phyloP scores from a whole-genome alignment of 2,797 vertebrate genomes.

The Anableps anableps region DNA sequence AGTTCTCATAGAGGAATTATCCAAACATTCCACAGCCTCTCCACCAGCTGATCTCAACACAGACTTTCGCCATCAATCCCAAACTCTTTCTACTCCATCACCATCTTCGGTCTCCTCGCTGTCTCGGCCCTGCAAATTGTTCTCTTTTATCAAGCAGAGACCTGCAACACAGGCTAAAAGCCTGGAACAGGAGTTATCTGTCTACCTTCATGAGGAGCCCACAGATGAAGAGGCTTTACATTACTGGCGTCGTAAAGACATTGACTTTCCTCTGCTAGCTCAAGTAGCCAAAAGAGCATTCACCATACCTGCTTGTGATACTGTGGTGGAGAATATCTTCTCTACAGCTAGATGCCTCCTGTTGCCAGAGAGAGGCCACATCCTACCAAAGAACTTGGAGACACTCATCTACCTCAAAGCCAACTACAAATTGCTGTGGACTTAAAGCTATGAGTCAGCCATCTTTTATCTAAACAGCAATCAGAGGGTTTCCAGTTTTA shows the following conservation, averaged over 20 bases:
- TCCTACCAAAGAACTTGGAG: slow-evolving; percentile 84
- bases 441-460: slow-evolving; percentile 52
- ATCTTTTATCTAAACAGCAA: slow-evolving; percentile 25
- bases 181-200: slow-evolving; percentile 81
- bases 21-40: slow-evolving; percentile 75
- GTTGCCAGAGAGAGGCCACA: slow-evolving; percentile 68
- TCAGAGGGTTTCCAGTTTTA: slow-evolving; percentile 32
- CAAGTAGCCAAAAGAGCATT: slow-evolving; percentile 84
- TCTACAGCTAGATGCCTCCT: slow-evolving; percentile 68
- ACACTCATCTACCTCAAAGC: slow-evolving; percentile 86
- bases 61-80: slow-evolving; percentile 70
- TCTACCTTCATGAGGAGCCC: slow-evolving; percentile 84
- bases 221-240: slow-evolving; percentile 85
- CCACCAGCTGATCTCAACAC: slow-evolving; percentile 63
- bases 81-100: slow-evolving; percentile 61
- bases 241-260: slow-evolving; percentile 84
- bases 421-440: slow-evolving; percentile 83
- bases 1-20: slow-evolving; percentile 81
- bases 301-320: slow-evolving; percentile 82
- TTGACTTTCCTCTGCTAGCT: slow-evolving; percentile 84
- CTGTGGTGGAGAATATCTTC: slow-evolving; percentile 81
- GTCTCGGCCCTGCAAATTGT: slow-evolving; percentile 83
- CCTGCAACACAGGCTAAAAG: slow-evolving; percentile 83
- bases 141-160: slow-evolving; percentile 87
- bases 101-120: slow-evolving; percentile 72